These are phyloP conservation scores for Bursaphelenchus mucronatus DNA, from an alignment of 1,140 invertebrate genomes.

Conservation along the genomic window DNA sequence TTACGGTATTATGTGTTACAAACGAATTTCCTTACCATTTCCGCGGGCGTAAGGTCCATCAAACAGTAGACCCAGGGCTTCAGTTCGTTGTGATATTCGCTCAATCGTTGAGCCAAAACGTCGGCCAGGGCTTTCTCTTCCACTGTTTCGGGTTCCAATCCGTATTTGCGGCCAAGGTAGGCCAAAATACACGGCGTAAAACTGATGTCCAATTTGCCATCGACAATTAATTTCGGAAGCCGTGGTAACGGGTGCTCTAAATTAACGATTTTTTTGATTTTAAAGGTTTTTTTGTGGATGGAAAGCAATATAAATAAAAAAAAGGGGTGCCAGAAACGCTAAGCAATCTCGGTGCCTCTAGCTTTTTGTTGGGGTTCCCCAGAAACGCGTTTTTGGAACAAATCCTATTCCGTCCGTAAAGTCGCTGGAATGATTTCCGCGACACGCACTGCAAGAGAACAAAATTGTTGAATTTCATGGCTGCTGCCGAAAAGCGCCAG, in stretches of 20 bases:
- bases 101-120: constrained; percentile 35
- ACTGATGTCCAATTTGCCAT: constrained; percentile 33
- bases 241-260: constrained; percentile 36
- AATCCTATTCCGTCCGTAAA: too few species aligned
- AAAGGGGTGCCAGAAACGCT: too few species aligned
- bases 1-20: not conserved
- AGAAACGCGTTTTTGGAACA: too few species aligned
- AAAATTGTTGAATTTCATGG: too few species aligned
- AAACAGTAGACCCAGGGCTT: constrained; percentile 46
- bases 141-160: constrained; percentile 34
- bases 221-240: constrained; percentile 36
- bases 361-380: too few species aligned
- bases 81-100: constrained; percentile 36
- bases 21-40: constrained; percentile 27
- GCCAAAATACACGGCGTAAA: constrained; percentile 34
- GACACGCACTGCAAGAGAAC: too few species aligned
- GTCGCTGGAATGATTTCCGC: too few species aligned
- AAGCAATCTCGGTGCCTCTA: too few species aligned
- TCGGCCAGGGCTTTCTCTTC: constrained; percentile 45
- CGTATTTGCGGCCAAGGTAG: constrained; percentile 43
- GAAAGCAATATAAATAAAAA: too few species aligned
- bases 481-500: too few species aligned
- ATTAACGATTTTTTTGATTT: constrained; percentile 20
- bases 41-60: constrained; percentile 37
- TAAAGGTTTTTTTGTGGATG: too few species aligned